Percentiles rank a stretch among this genome's conserved stretches.
These are phyloP conservation scores for Macquaria australasica DNA, from an alignment of 2,113 vertebrate genomes.

Conservation along the genomic window DNA sequence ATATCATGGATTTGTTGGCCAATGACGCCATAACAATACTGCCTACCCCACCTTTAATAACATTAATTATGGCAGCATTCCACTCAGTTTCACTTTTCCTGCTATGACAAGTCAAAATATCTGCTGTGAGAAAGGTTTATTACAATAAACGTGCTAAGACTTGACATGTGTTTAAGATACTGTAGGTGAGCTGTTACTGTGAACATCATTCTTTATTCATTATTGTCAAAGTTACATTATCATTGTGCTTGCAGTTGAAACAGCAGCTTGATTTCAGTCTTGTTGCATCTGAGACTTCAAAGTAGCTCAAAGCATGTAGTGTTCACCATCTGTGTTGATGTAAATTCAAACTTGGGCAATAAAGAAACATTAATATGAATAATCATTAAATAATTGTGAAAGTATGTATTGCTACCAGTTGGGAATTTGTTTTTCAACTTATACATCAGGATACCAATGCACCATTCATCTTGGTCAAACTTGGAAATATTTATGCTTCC, in stretches of 20 bases:
- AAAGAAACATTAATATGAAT: not conserved
- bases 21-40: too few species aligned
- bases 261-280: not conserved
- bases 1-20: too few species aligned
- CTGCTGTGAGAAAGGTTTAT: not conserved
- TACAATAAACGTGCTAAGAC: not conserved
- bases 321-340: not conserved
- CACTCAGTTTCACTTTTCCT: constrained; percentile 1
- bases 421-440: not conserved
- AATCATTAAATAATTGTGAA: not conserved
- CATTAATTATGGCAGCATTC: not conserved
- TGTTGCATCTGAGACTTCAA: not conserved
- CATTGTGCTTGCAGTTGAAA: not conserved
- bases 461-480: not conserved
- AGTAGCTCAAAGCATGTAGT: not conserved
- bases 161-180: constrained; percentile 1
- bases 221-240: constrained; percentile 8
- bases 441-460: not conserved
- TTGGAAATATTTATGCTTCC: too few species aligned
- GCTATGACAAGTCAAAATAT: constrained; percentile 11
- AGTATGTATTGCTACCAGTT: not conserved
- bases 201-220: not conserved
- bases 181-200: not conserved
- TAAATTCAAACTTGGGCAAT: not conserved
- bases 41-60: too few species aligned